A percentile compares a stretch with the other conserved stretches of the same genome.
Conservation (phyloP, 2,113 vertebrate genomes). For the Piliocolobus tephrosceles region DNA sequence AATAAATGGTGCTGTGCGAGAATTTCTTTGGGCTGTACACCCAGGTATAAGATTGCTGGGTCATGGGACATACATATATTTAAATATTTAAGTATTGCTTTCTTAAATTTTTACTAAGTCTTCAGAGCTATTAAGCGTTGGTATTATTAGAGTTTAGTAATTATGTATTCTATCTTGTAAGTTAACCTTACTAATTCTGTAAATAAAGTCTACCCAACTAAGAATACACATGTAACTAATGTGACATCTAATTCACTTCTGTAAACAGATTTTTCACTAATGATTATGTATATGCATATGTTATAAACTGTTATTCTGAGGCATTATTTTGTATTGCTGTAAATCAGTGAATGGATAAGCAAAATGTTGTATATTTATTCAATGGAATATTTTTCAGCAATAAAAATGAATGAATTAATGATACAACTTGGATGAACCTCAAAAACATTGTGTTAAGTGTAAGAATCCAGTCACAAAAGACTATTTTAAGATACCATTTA, state of each 20-base stretch:
- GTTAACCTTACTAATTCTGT: slow-evolving; percentile 6
- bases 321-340: slow-evolving; percentile 28
- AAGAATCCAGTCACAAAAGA: slow-evolving; percentile 1
- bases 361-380: not conserved
- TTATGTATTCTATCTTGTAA: slow-evolving; percentile 5
- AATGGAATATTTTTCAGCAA: slow-evolving; percentile 14
- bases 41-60: not conserved
- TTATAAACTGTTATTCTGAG: not conserved
- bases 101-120: slow-evolving; percentile 1
- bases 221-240: not conserved
- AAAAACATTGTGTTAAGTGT: not conserved
- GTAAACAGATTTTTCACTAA: slow-evolving; percentile 20
- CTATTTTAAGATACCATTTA: not conserved
- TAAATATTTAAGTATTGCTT: not conserved
- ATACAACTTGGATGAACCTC: not conserved
- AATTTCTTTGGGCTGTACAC: not conserved
- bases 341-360: not conserved
- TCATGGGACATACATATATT: not conserved
- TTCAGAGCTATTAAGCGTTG: slow-evolving; percentile 6
- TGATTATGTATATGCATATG: not conserved
- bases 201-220: not conserved
- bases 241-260: not conserved
- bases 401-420: not conserved
- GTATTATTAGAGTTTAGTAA: not conserved
- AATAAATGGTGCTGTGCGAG: not conserved